phyloP scores from a whole-genome alignment of 2,113 vertebrate genomes.

The Silurus glanis region DNA sequence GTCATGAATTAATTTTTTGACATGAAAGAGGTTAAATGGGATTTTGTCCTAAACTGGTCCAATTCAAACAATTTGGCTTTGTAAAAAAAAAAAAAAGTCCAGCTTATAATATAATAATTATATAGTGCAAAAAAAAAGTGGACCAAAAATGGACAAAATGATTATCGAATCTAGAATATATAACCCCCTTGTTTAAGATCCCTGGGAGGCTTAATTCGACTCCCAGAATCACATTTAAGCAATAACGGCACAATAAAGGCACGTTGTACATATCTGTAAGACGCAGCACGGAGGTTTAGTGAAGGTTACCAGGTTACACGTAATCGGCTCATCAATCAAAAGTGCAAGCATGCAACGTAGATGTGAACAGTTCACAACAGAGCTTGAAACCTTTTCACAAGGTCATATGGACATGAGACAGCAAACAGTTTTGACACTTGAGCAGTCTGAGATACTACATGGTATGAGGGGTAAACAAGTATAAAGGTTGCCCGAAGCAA shows the following conservation, averaged over 20 bases:
- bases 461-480: background rate
- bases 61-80: constrained; percentile 18
- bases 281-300: background rate
- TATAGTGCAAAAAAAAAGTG: background rate
- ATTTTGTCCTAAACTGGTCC: background rate
- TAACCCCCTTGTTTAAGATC: background rate
- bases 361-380: constrained; percentile 1
- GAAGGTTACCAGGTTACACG: background rate
- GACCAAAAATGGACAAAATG: background rate
- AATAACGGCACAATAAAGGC: background rate
- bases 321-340: background rate
- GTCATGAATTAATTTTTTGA: background rate
- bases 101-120: background rate
- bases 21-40: background rate
- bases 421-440: constrained; percentile 20
- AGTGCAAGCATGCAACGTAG: constrained; percentile 4
- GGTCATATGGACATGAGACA: background rate
- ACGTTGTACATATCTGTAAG: background rate
- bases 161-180: background rate
- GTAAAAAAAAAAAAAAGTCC: background rate
- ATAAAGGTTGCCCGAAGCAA: constrained; percentile 13
- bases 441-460: constrained; percentile 15
- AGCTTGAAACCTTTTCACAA: background rate
- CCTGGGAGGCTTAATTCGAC: background rate
- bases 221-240: background rate